phyloP scores from a whole-genome alignment of 2,888 invertebrate genomes.

The Drosophila crucigera region DNA sequence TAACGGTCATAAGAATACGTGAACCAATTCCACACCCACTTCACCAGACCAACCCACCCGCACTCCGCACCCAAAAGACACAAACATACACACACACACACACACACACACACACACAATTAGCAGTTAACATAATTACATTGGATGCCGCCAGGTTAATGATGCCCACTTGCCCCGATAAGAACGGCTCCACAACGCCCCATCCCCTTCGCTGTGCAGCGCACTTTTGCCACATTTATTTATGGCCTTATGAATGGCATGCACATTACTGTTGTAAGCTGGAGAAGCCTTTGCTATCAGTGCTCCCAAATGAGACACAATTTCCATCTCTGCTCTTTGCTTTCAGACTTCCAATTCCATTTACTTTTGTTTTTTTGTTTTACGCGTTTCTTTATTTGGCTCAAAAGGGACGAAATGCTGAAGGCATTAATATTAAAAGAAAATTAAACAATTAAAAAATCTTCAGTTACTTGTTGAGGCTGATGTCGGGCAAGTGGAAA shows the following conservation, averaged over 20 bases:
- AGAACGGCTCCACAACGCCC: conserved; percentile 24
- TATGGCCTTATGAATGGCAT: conserved; percentile 57
- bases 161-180: conserved; percentile 65
- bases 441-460: conserved; percentile 66
- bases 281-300: conserved; percentile 39
- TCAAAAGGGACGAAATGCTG: conserved; percentile 33
- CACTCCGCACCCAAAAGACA: not conserved
- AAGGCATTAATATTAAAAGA: conserved; percentile 54
- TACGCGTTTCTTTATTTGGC: conserved; percentile 3
- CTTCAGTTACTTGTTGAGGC: conserved; percentile 26
- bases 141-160: conserved; percentile 69
- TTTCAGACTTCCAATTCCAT: conserved; percentile 23
- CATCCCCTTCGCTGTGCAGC: not conserved
- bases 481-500: conserved; percentile 2
- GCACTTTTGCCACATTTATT: conserved; percentile 36
- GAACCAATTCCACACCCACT: not conserved
- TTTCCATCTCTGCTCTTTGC: conserved; percentile 21
- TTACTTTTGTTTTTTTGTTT: not conserved
- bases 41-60: not conserved
- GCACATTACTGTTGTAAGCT: conserved; percentile 46
- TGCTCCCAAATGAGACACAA: conserved; percentile 48
- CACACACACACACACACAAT: conserved; percentile 52
- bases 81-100: not conserved
- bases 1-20: conserved; percentile 14
- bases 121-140: conserved; percentile 73